Evolutionary conservation across 2,797 vertebrate genomes (phyloP).

Genomic region (Microctenopoma stevenorrisi): DNA sequence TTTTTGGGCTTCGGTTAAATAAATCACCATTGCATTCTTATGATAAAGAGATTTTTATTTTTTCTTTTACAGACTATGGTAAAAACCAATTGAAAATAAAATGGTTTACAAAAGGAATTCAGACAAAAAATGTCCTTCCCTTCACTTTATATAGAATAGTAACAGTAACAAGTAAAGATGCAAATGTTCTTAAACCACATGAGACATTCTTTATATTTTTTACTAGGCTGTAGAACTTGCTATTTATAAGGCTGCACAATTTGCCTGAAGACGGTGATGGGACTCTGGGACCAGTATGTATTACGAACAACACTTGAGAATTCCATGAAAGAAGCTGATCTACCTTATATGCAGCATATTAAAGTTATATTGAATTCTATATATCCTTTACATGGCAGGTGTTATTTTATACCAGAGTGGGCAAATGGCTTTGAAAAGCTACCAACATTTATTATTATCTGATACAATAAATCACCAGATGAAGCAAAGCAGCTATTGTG

Average conservation of each 20-base stretch:
- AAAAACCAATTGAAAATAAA: not conserved
- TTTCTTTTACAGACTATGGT: not conserved
- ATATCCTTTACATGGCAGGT: not conserved
- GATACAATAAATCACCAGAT: slow-evolving; percentile 29
- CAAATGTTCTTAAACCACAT: slow-evolving; percentile 21
- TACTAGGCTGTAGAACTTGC: slow-evolving; percentile 21
- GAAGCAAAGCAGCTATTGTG: not conserved
- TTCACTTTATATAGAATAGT: not conserved
- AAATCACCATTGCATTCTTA: too few relatives aligned
- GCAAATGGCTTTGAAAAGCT: slow-evolving; percentile 13
- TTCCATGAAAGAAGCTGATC: slow-evolving; percentile 1
- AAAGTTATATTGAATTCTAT: slow-evolving; percentile 16
- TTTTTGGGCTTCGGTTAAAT: too few relatives aligned
- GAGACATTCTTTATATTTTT: slow-evolving; percentile 31
- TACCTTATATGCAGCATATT: slow-evolving; percentile 39
- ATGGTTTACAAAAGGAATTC: slow-evolving; percentile 13
- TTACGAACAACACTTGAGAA: slow-evolving; percentile 37
- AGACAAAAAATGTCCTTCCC: not conserved
- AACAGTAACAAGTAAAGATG: not conserved
- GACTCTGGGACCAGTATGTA: slow-evolving; percentile 16
- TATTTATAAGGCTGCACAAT: slow-evolving; percentile 20
- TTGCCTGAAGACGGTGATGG: slow-evolving; percentile 19
- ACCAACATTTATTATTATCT: slow-evolving; percentile 10
- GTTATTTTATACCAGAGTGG: slow-evolving; percentile 8
- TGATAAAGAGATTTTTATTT: not conserved